Base-by-base conservation (phyloP, 2,888 invertebrate species). In the Piscicola geometra region DNA sequence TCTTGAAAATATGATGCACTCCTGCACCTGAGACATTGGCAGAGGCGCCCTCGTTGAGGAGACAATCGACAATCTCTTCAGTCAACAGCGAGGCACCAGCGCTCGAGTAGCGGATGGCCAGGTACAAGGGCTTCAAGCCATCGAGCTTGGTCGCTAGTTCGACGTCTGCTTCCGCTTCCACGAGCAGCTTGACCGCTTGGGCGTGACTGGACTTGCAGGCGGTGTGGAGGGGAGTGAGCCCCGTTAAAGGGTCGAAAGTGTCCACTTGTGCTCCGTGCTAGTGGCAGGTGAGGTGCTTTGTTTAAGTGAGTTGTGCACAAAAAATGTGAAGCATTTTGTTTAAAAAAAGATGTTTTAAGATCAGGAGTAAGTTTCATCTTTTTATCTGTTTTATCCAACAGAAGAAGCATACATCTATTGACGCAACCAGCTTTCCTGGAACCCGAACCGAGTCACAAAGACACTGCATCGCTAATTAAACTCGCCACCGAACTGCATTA, bases 171-270 rank as follows among this genome's bases (percentile, higher is more conserved):
- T 77, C 78, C 12, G 76, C 75, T 35, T 75, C 74, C 21, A 81
- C 69, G 12, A 80, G 74, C 60, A 76, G 75, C 41, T 35, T 33
- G 0, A 78, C 79, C 9, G 79, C 78, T 2, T 77, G 76, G 12
- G 79, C 75, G 5, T 79, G 73, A n/a, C n/a, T n/a, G n/a, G n/a
- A n/a, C n/a, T n/a, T n/a, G n/a, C n/a, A n/a, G 9, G 80, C 79
- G 1, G 79, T 79, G 75, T 81, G 81, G n/a, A 81, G 76, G 15
- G 81, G 78, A 12, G 79, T 76, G 5, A 79, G 75, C 9, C 81
- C 79, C 1, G 80, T 79, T 1, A 66, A 71, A 30, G 64, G 25
- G n/a, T 73, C 73, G 33, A n/a, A 1, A 18, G 64, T 28, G 35
- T 73, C 64, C n/a, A 64, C 64, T 9, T 56, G 56, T 15, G 73